phyloP scores from a whole-genome alignment of 2,888 invertebrate species.

The Xestia c-nigrum region DNA sequence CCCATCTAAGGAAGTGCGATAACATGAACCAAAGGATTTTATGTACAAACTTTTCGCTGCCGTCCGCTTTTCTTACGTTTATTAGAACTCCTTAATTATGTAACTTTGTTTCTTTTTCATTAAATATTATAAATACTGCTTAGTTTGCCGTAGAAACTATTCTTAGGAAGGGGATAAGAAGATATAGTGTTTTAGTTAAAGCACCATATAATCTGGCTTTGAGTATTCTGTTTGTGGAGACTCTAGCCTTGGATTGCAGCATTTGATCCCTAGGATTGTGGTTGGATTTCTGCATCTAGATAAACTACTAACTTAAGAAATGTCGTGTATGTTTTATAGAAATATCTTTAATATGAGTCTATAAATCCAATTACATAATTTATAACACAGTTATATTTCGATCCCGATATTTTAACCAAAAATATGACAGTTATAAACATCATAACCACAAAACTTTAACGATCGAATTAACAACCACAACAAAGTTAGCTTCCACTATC shows the following conservation, averaged over 20 bases:
- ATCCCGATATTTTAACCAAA: conserved; percentile 31
- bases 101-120: conserved; percentile 69
- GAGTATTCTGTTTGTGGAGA: neutral
- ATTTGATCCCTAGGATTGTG: neutral
- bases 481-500: conserved; percentile 53
- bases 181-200: neutral
- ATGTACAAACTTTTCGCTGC: conserved; percentile 71
- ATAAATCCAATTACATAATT: conserved; percentile 26
- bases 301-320: neutral
- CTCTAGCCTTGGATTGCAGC: neutral
- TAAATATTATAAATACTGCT: conserved; percentile 42
- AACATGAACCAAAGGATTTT: conserved; percentile 84
- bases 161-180: neutral
- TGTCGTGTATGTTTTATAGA: neutral
- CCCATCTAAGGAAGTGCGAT: conserved; percentile 80
- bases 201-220: neutral
- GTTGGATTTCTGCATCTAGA: neutral
- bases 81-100: conserved; percentile 78
- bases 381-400: conserved; percentile 10
- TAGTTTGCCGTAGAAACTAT: conserved; percentile 18
- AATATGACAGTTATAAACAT: conserved; percentile 45
- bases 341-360: neutral
- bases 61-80: conserved; percentile 68
- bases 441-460: conserved; percentile 49
- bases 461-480: conserved; percentile 53